Evolutionary conservation across 2,797 vertebrate genomes (phyloP), one percentile per base, ranked within the genome.

Genomic region (Lutjanus campechanus): DNA sequence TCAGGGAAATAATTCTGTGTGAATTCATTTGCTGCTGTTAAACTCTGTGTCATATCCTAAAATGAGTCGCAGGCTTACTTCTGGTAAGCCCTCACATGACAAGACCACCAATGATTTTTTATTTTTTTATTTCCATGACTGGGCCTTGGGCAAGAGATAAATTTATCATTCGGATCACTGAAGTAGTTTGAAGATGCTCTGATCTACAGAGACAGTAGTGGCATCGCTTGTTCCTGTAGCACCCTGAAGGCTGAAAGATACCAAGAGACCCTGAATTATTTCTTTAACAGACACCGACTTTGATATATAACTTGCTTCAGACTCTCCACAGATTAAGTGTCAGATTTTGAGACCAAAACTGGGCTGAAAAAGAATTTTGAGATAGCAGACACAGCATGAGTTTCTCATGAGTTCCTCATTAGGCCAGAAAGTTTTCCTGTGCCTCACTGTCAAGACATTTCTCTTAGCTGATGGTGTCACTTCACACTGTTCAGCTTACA

Each of bases 151-250:
- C 22, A 2, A 79, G 47, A 70, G 40, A 74, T 74, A 63, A 51
- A 69, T 76, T 20, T n/a, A 79, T 82, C 75, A 22, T 44, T 51
- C 0, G 40, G 54, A 55, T 73, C 53, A 51, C 2, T 47, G 60
- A 46, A 40, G 56, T 78, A 5, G 58, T 55, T 55, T 69, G 44
- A 47, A 61, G 55, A 70, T 22, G 56, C 17, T 69, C 7, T 79
- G 86, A 77, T 84, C 56, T 51, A 80, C 43, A 73, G 69, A 76
- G 86, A 80, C 76, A 62, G 73, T 40, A 49, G 56, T 2, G 10
- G 44, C 69, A 61, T 7, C 7, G 7, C 64, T 73, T 13, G 4
- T 11, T 7, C 25, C 66, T 68, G 71, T 25, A 60, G 8, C 58
- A 41, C 8, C 29, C 60, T 8, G 19, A 41, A 60, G 79, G 56